phyloP scores from a whole-genome alignment of 1,140 invertebrate genomes.

The Aphidius gifuensis region DNA sequence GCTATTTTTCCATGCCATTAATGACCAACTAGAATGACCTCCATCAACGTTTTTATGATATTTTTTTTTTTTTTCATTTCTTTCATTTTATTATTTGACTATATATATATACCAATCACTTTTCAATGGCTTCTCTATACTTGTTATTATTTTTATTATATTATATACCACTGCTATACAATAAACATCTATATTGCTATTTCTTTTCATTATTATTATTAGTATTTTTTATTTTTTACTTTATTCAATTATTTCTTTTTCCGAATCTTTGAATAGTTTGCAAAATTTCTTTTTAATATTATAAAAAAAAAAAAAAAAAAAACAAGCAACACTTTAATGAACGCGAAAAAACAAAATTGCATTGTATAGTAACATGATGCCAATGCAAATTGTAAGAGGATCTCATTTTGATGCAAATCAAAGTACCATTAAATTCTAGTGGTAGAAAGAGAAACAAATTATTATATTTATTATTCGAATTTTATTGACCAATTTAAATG shows the following conservation, averaged over 20 bases:
- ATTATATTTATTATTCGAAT: no score
- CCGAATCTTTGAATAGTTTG: no score
- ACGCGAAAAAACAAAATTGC: no score
- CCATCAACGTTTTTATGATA: slow-evolving; percentile 45
- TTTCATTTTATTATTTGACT: background rate
- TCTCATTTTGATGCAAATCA: no score
- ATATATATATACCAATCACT: slow-evolving; percentile 7
- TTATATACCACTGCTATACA: background rate
- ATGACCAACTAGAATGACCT: slow-evolving; percentile 44
- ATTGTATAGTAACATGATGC: no score
- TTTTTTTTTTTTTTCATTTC: slow-evolving; percentile 38
- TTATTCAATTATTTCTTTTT: slow-evolving; percentile 2
- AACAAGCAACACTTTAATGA: no score
- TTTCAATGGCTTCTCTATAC: slow-evolving; percentile 12
- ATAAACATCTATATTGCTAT: slow-evolving; percentile 1
- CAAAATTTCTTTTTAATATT: slow-evolving; percentile 6
- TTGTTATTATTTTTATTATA: slow-evolving; percentile 15
- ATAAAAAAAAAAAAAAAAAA: no score
- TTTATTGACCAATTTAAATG: no score
- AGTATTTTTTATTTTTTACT: background rate
- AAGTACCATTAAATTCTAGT: no score
- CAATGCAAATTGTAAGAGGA: no score
- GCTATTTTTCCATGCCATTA: slow-evolving; percentile 51
- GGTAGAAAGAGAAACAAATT: background rate
- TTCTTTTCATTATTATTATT: background rate